Evolutionary conservation across 23 tunicate genomes (phyloP).

Genomic region (Styela clava): DNA sequence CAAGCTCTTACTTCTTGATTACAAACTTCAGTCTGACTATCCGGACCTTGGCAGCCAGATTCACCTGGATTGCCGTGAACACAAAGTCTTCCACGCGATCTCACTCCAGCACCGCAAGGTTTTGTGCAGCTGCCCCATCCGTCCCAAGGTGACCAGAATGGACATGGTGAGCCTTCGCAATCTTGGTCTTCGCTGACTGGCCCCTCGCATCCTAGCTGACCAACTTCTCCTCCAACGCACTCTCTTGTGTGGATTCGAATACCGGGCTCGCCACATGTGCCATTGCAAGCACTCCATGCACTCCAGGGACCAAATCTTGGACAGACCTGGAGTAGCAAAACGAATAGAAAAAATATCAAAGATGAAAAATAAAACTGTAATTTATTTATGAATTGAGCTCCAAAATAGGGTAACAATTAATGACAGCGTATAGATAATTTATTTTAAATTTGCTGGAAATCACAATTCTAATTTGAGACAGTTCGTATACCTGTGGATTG

Average conservation of each 20-base stretch:
- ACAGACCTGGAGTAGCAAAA: constrained; percentile 35
- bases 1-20: constrained; percentile 21
- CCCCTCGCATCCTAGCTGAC: constrained; percentile 36
- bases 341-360: background rate
- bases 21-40: constrained; percentile 26
- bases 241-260: constrained; percentile 3
- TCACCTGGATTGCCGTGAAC: constrained; percentile 51
- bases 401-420: too few species aligned
- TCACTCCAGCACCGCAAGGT: constrained; percentile 57
- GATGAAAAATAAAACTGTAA: too few species aligned
- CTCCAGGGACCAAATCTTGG: constrained; percentile 44
- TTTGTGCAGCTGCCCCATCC: constrained; percentile 32
- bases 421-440: too few species aligned
- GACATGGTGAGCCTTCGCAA: constrained; percentile 24
- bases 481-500: constrained; percentile 47
- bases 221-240: constrained; percentile 9
- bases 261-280: constrained; percentile 38
- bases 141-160: constrained; percentile 65
- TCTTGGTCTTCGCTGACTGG: constrained; percentile 28
- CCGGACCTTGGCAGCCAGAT: constrained; percentile 39
- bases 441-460: too few species aligned
- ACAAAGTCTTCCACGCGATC: constrained; percentile 34
- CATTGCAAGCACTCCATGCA: constrained; percentile 38
- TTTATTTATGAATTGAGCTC: too few species aligned
- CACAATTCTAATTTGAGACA: too few species aligned